Base-by-base conservation (phyloP, 2,113 vertebrate genomes). In the Dascyllus trimaculatus region DNA sequence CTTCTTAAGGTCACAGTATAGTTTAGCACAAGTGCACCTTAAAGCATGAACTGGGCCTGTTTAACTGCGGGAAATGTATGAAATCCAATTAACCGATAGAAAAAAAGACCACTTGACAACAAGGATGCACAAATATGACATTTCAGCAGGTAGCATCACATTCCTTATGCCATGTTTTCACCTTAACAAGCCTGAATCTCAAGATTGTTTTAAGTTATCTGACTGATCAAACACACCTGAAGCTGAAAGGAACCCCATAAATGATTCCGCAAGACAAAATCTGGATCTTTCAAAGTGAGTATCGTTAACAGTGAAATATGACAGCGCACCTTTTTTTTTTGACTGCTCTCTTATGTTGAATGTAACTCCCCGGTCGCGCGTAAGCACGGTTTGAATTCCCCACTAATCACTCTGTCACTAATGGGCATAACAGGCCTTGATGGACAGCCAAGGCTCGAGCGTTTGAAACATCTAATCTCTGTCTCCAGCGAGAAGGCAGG, bases 361-460 rank as follows among this genome's bases (percentile, higher is more conserved):
- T 75, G 65, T 46, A 54, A 51, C 40, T 75, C 54, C 51, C 32
- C 19, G 17, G 56, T n/a, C 3, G 29, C 25, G 14, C 61, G 75
- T 80, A 74, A 29, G 21, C 25, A 25, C 63, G 6, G 14, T 48
- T 80, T 78, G 58, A 80, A 66, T 74, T 59, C 78, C 69, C 48
- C 78, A 71, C 85, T 78, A 54, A 90, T 86, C 78, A 82, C 81
- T 40, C 67, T 61, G 75, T 78, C 75, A 59, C 81, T 82, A 77
- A 86, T 80, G 63, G 49, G 56, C 11, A 49, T 22, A 63, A 67
- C 61, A 25, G 32, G 40, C 61, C 65, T 64, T 82, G 83, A 87
- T 61, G 40, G 79, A 74, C 80, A 72, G 79, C 56, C 63, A 26
- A 51, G 73, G 40, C 25, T 6, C 21, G 70, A 66, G 71, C 63